Base-by-base conservation (phyloP, 2,888 invertebrate genomes). In the Pollenia labialis region DNA sequence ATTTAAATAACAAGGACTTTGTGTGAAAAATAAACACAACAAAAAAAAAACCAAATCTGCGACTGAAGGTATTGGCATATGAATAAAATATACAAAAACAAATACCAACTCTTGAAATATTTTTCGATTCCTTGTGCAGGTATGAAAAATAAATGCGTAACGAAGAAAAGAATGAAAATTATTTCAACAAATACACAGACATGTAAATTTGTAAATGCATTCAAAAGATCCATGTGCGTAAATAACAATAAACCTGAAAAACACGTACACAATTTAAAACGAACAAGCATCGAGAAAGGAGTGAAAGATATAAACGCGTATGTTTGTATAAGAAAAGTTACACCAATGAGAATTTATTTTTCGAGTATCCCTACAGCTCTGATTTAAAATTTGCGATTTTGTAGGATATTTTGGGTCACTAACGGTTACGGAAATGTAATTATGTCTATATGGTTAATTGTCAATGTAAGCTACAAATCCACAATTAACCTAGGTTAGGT, bases 201-300 rank as follows among this genome's bases (percentile, higher is more conserved):
- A 62, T 71, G 50, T 40, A 58, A 58, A 68, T 68, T 68, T 58
- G 23, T 44, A 42, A 74, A 66, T 56, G 64, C 64, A 74, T 74
- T 66, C 40, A 50, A 76, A 68, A 81, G 50, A 68, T 81, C 23
- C 68, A 60, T 75, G 66, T 60, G 58, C 52, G 58, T 68, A 68
- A 68, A 81, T 75, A 81, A 75, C 18, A 74, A 60, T 81, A 44
- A 74, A 52, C 9, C 60, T 68, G 16, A 50, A 75, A 68, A 66
- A 44, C 56, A 56, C 54, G n/a, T 56, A 72, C 46, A 74, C 46
- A 74, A 72, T 11, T 40, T 77, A 81, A 87, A 62, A 88, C 40
- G 0, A 46, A 44, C 48, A 42, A n/a, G 23, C 11, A 66, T 12
- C 9, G 3, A 18, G 18, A 44, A 11, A 18, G 4, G 10, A 14